These are phyloP conservation scores for Sarcophaga rosellei DNA, from an alignment of 2,888 invertebrate species.

Conservation along the genomic window DNA sequence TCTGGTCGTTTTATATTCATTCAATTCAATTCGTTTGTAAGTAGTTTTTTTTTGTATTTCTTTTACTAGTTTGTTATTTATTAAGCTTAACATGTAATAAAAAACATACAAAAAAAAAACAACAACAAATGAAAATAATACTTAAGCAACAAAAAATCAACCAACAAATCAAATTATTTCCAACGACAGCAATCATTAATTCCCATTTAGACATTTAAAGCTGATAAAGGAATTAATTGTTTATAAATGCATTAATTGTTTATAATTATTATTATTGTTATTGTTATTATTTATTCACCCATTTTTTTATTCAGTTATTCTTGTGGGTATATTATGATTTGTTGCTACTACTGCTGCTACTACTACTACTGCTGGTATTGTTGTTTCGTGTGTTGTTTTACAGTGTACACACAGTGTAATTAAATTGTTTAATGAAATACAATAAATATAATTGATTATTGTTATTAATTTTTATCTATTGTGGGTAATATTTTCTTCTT, in stretches of 20 bases:
- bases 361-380: no score
- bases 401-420: neutral
- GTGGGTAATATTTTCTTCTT: no score
- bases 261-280: neutral
- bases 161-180: slow-evolving; percentile 56
- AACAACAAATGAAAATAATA: slow-evolving; percentile 39
- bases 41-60: slow-evolving; percentile 17
- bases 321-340: no score
- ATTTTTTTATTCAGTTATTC: no score
- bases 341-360: no score
- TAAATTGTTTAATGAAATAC: neutral
- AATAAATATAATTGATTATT: neutral
- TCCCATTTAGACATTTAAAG: slow-evolving; percentile 35
- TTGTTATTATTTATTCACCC: no score
- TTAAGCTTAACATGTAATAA: neutral
- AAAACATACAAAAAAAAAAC: neutral
- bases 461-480: neutral
- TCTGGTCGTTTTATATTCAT: neutral
- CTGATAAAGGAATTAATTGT: slow-evolving; percentile 54
- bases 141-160: slow-evolving; percentile 38
- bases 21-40: slow-evolving; percentile 1
- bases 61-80: neutral
- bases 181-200: slow-evolving; percentile 48
- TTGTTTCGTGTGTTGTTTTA: neutral
- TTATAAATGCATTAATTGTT: slow-evolving; percentile 45